Conservation (phyloP, 2,888 invertebrate species). For the Calameuta idolon region DNA sequence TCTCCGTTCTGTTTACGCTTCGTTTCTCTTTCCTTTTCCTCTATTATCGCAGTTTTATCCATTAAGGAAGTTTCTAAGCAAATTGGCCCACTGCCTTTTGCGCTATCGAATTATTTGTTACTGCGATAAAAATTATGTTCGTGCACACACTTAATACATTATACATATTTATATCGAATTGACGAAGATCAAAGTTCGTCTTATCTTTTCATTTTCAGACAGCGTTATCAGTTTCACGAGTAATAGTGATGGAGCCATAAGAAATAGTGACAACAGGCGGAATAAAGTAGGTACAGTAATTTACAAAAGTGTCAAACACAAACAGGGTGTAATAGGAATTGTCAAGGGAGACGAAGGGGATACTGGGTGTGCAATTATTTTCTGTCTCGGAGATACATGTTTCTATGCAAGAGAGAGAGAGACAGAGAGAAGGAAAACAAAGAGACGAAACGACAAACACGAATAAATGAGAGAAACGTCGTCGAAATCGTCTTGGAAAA, state of each 20-base stretch:
- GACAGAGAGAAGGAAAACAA: neutral
- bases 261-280: neutral
- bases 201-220: neutral
- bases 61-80: neutral
- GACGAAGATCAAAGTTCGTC: neutral
- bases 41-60: neutral
- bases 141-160: neutral
- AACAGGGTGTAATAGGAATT: neutral
- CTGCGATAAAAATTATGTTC: neutral
- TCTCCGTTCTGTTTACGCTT: neutral
- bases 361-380: neutral
- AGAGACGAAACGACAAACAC: neutral
- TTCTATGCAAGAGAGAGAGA: neutral
- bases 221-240: neutral
- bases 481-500: neutral
- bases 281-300: neutral
- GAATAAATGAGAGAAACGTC: neutral
- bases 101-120: neutral
- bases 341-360: neutral
- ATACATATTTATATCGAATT: neutral
- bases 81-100: neutral
- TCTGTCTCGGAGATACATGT: neutral
- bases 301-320: neutral
- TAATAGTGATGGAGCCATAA: neutral
- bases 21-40: neutral